phyloP scores from a whole-genome alignment of 2,797 vertebrate species.

The Gastrophryne carolinensis region DNA sequence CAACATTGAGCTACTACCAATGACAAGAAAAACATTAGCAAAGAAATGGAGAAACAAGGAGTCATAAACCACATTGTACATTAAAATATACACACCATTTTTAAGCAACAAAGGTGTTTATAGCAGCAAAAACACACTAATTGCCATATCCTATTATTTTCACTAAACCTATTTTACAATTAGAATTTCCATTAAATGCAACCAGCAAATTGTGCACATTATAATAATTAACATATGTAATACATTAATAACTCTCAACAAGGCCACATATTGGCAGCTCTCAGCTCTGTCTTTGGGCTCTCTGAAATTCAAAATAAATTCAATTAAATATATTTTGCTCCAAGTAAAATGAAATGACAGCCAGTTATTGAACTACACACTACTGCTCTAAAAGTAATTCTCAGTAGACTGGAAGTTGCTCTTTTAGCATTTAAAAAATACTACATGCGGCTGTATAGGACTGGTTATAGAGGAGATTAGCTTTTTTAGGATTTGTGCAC shows the following conservation, averaged over 20 bases:
- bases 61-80: too few species aligned
- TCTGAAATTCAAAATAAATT: constrained; percentile 32
- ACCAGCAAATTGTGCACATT: not conserved
- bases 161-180: constrained; percentile 14
- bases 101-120: not conserved
- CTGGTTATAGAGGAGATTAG: not conserved
- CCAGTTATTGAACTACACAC: constrained; percentile 27
- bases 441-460: not conserved
- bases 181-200: constrained; percentile 8
- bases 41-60: too few species aligned
- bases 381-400: not conserved
- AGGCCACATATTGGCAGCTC: not conserved
- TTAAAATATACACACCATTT: too few species aligned
- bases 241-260: constrained; percentile 33
- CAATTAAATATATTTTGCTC: constrained; percentile 44
- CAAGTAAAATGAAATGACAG: constrained; percentile 47
- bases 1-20: too few species aligned
- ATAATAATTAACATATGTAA: constrained; percentile 36
- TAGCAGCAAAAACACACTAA: not conserved
- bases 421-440: not conserved
- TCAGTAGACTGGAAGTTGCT: not conserved
- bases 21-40: too few species aligned
- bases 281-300: constrained; percentile 20
- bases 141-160: constrained; percentile 23
- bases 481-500: too few species aligned